A percentile compares a stretch with the other conserved stretches of the same genome.
Evolutionary conservation across 2,797 vertebrate genomes (phyloP).

Genomic region (Channallabes apus): DNA sequence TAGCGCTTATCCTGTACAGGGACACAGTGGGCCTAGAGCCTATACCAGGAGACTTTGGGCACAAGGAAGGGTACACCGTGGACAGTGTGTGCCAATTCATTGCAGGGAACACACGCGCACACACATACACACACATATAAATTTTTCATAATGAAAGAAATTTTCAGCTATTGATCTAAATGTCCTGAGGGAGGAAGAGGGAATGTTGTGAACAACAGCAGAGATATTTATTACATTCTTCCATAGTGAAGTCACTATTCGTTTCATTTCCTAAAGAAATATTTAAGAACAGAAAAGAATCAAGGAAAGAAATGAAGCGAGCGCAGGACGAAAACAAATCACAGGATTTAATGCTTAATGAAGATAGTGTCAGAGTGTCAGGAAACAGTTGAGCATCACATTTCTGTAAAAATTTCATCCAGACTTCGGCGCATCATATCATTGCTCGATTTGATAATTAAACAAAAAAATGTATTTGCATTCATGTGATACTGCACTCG

Average conservation of each 20-base stretch:
- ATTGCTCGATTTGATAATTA: neutral
- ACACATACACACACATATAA: too few relatives aligned
- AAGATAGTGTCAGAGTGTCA: neutral
- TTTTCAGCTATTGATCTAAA: neutral
- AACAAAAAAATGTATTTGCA: neutral
- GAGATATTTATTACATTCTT: neutral
- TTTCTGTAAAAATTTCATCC: neutral
- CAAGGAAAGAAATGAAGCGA: neutral
- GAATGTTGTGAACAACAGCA: neutral
- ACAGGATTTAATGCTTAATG: neutral
- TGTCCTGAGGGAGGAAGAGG: neutral
- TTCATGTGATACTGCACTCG: too few relatives aligned
- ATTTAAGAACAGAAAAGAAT: neutral
- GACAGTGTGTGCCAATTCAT: neutral
- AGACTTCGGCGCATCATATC: neutral
- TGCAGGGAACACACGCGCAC: too few relatives aligned
- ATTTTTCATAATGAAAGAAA: neutral
- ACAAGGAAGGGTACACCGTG: too few relatives aligned
- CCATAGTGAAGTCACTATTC: neutral
- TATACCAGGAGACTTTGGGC: too few relatives aligned
- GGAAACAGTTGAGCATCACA: neutral
- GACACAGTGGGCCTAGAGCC: too few relatives aligned
- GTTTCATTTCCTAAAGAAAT: neutral
- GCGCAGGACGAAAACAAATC: neutral
- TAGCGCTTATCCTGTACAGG: too few relatives aligned